A percentile compares a stretch with the other conserved stretches of the same genome.
phyloP scores from a whole-genome alignment of 2,888 invertebrate genomes.

The Oscheius myriophilus region DNA sequence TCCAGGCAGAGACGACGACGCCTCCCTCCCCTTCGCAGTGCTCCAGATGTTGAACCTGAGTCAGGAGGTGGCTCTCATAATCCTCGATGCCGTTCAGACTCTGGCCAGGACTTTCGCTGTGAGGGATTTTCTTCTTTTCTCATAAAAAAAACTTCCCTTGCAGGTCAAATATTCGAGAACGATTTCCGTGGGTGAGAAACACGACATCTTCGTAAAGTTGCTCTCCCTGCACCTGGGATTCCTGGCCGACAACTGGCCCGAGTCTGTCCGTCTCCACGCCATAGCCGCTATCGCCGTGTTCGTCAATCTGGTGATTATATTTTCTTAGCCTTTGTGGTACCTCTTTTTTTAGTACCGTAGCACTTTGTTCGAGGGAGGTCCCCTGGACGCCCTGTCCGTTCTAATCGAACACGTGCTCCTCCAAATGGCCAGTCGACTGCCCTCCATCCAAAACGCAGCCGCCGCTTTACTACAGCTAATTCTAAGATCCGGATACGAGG shows the following conservation, averaged over 20 bases:
- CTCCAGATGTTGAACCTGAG: conserved; percentile 81
- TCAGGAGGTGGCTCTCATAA: conserved; percentile 86
- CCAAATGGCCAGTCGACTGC: conserved; percentile 62
- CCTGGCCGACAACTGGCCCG: conserved; percentile 88
- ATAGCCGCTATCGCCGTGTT: conserved; percentile 91
- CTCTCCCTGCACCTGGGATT: conserved; percentile 88
- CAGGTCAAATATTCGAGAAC: conserved; percentile 21
- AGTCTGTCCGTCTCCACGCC: conserved; percentile 86
- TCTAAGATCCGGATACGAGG: conserved; percentile 64
- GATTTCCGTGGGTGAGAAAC: conserved; percentile 7
- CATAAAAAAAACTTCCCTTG: neutral
- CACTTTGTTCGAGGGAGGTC: conserved; percentile 62
- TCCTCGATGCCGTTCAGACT: conserved; percentile 80
- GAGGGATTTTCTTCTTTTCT: neutral
- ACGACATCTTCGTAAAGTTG: conserved; percentile 81
- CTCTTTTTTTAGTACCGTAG: conserved; percentile 31
- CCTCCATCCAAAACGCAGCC: conserved; percentile 64
- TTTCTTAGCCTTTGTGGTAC: neutral
- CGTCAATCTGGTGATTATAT: conserved; percentile 79
- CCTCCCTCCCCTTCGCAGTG: conserved; percentile 72
- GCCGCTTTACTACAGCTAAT: conserved; percentile 68
- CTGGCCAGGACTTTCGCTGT: conserved; percentile 61
- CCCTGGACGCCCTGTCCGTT: conserved; percentile 62
- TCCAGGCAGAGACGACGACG: conserved; percentile 12
- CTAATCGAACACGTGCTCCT: conserved; percentile 64